Evolutionary conservation across 1,140 invertebrate genomes (phyloP).

Genomic region (Odontomachus brunneus): DNA sequence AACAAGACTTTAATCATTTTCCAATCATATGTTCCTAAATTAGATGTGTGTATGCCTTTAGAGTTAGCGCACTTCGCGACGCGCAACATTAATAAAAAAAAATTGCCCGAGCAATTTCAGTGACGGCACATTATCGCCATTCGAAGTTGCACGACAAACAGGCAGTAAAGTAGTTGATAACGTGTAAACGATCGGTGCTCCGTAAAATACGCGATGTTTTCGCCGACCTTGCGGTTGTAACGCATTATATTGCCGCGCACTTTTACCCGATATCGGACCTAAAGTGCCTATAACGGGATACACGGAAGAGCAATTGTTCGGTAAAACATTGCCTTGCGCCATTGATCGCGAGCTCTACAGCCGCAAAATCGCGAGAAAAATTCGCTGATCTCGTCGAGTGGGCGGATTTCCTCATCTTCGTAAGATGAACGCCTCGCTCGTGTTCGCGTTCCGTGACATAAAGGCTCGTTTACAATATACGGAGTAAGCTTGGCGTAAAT

Average conservation of each 20-base stretch:
- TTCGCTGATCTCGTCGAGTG: not conserved
- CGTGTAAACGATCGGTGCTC: not conserved
- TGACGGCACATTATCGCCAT: conserved; percentile 3
- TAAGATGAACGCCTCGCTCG: not conserved
- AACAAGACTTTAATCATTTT: not conserved
- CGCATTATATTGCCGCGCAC: not conserved
- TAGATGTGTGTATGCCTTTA: not conserved
- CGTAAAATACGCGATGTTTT: not conserved
- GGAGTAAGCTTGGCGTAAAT: too few relatives aligned
- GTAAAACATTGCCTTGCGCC: not conserved
- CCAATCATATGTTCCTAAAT: not conserved
- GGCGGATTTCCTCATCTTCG: conserved; percentile 3
- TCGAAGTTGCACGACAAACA: not conserved
- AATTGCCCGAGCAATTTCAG: not conserved
- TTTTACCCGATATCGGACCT: not conserved
- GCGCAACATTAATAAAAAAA: not conserved
- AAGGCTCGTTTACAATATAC: too few relatives aligned
- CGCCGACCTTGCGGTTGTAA: not conserved
- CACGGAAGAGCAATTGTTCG: not conserved
- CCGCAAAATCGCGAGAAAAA: not conserved
- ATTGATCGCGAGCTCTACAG: not conserved
- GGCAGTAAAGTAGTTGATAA: conserved; percentile 4
- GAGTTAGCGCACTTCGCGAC: not conserved
- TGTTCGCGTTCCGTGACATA: too few relatives aligned
- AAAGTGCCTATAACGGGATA: not conserved